A percentile compares a stretch with the other conserved stretches of the same genome.
Evolutionary conservation across 2,797 vertebrate genomes (phyloP).

Genomic region (Ptychadena robeensis): DNA sequence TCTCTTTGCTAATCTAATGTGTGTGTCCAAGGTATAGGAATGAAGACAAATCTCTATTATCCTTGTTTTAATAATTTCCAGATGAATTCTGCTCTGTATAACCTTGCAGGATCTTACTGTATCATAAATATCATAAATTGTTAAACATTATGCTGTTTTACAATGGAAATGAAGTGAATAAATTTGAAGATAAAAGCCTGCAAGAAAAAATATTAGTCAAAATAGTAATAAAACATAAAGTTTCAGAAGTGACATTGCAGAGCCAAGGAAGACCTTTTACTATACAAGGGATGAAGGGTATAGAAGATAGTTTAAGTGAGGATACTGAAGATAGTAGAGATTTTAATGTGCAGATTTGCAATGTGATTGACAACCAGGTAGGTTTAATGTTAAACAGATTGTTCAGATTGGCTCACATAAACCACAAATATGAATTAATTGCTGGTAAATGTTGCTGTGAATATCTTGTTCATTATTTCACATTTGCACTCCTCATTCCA

Average conservation of each 20-base stretch:
- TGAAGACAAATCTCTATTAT: background rate
- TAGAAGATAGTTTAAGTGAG: background rate
- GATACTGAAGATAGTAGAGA: too few species aligned
- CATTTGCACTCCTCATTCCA: too few species aligned
- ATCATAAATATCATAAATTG: background rate
- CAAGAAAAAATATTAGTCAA: background rate
- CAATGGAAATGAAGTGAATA: background rate
- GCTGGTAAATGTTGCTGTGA: too few species aligned
- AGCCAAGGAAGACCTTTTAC: background rate
- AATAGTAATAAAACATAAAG: background rate
- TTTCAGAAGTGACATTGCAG: background rate
- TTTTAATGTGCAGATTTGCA: too few species aligned
- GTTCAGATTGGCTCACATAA: too few species aligned
- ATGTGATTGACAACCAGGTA: too few species aligned
- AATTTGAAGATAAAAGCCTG: background rate
- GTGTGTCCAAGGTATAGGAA: background rate
- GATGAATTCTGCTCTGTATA: background rate
- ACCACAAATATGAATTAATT: too few species aligned
- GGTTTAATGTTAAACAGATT: too few species aligned
- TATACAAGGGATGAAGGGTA: background rate
- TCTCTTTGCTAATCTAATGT: background rate
- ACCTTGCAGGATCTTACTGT: background rate
- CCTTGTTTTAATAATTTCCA: background rate
- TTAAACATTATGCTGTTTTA: background rate
- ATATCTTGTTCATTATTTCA: too few species aligned